Percentiles rank a stretch among this genome's conserved stretches.
Evolutionary conservation across 2,113 vertebrate genomes (phyloP).

Genomic region (Scortum barcoo): DNA sequence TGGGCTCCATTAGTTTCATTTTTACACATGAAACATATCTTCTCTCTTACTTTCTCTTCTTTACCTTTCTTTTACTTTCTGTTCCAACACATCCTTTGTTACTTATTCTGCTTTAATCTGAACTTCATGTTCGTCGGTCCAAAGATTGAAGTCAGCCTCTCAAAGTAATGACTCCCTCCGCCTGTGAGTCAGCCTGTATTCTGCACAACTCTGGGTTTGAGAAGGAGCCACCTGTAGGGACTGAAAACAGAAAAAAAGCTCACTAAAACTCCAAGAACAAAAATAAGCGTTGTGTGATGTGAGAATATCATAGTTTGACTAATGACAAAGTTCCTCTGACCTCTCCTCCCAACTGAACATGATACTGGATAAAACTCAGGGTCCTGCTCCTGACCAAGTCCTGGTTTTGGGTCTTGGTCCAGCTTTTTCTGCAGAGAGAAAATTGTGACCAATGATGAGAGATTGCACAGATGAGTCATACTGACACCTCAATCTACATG

Average conservation of each 20-base stretch:
- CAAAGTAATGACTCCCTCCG: background rate
- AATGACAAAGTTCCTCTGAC: slow-evolving; percentile 12
- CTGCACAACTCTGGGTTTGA: background rate
- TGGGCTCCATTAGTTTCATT: background rate
- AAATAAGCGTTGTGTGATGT: background rate
- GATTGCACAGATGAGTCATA: background rate
- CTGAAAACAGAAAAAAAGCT: background rate
- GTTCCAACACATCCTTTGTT: background rate
- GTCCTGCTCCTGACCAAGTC: background rate
- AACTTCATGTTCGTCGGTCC: background rate
- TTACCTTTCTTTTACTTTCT: no score
- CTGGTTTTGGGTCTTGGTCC: background rate
- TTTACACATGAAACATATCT: background rate
- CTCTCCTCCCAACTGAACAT: background rate
- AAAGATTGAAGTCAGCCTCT: background rate
- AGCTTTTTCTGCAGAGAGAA: background rate
- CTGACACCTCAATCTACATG: no score
- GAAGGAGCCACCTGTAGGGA: background rate
- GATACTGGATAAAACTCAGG: background rate
- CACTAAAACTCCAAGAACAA: background rate
- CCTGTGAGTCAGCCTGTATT: background rate
- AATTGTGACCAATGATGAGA: background rate
- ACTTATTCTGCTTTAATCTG: background rate
- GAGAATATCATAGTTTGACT: slow-evolving; percentile 7
- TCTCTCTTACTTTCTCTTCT: no score